Evolutionary conservation across 2,888 invertebrate species (phyloP), one percentile per base, ranked within the genome.

Genomic region (Tipula unca): DNA sequence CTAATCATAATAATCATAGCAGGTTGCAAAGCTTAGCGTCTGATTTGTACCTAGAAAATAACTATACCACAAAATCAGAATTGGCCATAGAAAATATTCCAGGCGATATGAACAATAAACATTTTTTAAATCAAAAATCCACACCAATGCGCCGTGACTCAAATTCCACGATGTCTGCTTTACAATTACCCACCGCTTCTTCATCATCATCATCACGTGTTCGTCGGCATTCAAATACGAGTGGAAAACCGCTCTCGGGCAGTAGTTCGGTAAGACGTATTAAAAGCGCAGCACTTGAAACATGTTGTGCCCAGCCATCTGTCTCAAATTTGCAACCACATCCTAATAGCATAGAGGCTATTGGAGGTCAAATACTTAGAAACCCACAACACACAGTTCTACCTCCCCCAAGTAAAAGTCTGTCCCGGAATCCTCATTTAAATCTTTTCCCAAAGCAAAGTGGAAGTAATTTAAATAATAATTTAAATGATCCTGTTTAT

Each of bases 341-440:
- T 90, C 96, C 96, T 0, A 96, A 95, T 88, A 96, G 96, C 89
- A 94, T 95, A 83, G 96, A 96, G 90, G 94, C 95, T 5, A 95
- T 96, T 48, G 89, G 89, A 85, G 94, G 94, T 0, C 93, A 93
- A 88, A 92, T 93, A 88, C 90, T 94, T n/a, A 93, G 94, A 87
- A 94, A 94, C 90, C 94, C 94, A 3, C 92, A 93, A 88, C 93
- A 91, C 87, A 92, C 93, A 2, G 91, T 93, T 1, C 91, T 95
- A 86, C 95, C 95, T 20, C 95, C 95, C 6, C 95, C 95, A 25
- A 95, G 95, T 88, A 94, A 94, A 88, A 93, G 93, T 88, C 90
- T 95, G 86, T 94, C 94, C 2, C 91, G 95, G 8, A 95, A 95
- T 87, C 94, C 94, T 69, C 95, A 95, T 89, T 90, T 94, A 35